Evolutionary conservation across 1,140 invertebrate species (phyloP).

Genomic region (Ostrea edulis): DNA sequence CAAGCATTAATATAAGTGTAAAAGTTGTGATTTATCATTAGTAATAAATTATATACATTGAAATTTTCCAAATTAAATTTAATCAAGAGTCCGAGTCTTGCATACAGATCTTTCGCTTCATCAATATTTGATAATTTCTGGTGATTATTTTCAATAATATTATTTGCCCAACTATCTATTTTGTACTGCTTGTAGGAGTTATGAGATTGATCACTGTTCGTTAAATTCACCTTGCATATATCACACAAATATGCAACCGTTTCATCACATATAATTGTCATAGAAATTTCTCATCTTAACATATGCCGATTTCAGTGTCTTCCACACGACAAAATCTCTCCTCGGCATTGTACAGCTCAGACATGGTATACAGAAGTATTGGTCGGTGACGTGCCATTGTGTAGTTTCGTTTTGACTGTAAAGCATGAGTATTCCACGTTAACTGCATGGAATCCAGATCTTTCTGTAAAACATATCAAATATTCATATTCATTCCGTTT

Average conservation of each 20-base stretch:
- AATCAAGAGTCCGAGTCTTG: background rate
- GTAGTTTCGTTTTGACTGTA: background rate
- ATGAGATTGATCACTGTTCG: too few relatives aligned
- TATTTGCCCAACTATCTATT: too few relatives aligned
- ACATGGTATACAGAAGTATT: slow-evolving; percentile 47
- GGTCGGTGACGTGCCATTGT: slow-evolving; percentile 29
- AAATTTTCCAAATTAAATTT: background rate
- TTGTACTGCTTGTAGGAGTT: too few relatives aligned
- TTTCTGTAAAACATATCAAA: background rate
- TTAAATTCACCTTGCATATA: background rate
- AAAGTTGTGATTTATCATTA: too few relatives aligned
- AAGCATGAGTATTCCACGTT: slow-evolving; percentile 7
- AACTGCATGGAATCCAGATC: background rate
- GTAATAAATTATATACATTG: too few relatives aligned
- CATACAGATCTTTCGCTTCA: slow-evolving; percentile 15
- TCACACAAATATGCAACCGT: background rate
- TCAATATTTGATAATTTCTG: background rate
- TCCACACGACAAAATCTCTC: slow-evolving; percentile 38
- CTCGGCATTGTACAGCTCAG: slow-evolving; percentile 28
- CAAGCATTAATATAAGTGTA: too few relatives aligned
- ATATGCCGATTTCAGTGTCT: slow-evolving; percentile 40
- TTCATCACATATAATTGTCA: background rate
- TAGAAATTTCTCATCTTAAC: slow-evolving; percentile 40
- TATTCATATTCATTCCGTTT: too few relatives aligned
- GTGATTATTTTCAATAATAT: slow-evolving; percentile 3